Percentiles rank a stretch among this genome's conserved stretches.
phyloP scores from a whole-genome alignment of 2,113 vertebrate species.

The Anser brachyrhynchus region DNA sequence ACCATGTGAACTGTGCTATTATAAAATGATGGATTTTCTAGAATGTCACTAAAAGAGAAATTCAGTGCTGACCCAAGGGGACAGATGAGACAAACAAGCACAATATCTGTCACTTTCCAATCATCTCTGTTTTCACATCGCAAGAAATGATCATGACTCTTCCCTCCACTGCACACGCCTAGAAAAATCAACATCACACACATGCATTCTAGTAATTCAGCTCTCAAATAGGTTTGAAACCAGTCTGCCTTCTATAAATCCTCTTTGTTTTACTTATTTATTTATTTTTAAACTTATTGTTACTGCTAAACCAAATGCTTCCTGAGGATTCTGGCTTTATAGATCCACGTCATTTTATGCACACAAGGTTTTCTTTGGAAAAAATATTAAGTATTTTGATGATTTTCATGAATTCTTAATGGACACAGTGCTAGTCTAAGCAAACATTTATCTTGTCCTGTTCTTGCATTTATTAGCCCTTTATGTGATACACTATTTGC shows the following conservation, averaged over 20 bases:
- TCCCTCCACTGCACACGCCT: background rate
- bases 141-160: background rate
- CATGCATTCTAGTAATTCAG: background rate
- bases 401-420: background rate
- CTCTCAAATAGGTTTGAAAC: background rate
- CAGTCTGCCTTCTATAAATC: background rate
- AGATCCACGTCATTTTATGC: background rate
- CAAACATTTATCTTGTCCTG: background rate
- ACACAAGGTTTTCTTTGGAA: background rate
- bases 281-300: background rate
- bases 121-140: background rate
- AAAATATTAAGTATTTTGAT: background rate
- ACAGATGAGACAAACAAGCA: background rate
- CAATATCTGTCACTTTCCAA: conserved; percentile 4
- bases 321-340: background rate
- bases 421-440: background rate
- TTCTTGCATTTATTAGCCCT: background rate
- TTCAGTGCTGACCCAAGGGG: background rate
- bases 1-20: background rate
- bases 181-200: background rate
- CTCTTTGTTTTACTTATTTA: accelerated
- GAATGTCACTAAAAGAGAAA: background rate
- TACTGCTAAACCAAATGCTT: background rate
- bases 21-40: conserved; percentile 33
- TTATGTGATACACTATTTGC: background rate